Evolutionary conservation across 2,113 vertebrate genomes (phyloP).

Genomic region (Raja brachyura): DNA sequence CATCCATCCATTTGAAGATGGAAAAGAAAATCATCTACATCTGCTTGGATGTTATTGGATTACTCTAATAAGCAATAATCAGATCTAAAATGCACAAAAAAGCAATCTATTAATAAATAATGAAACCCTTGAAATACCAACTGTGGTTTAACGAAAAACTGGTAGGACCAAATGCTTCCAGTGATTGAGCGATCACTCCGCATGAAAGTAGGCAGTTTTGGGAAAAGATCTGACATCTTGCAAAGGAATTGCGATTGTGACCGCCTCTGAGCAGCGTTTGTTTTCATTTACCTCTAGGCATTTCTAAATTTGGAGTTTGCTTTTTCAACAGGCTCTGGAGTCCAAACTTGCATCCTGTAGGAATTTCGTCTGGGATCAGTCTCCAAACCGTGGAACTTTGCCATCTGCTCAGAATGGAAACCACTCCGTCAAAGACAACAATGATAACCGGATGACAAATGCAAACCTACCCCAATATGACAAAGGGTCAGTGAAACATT

Average conservation of each 20-base stretch:
- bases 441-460: conserved; percentile 57
- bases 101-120: too few species aligned
- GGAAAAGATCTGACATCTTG: not conserved
- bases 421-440: conserved; percentile 56
- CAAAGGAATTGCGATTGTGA: too few species aligned
- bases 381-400: conserved; percentile 55
- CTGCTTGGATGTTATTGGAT: too few species aligned
- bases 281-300: too few species aligned
- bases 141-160: too few species aligned
- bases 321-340: conserved; percentile 74
- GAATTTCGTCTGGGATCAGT: conserved; percentile 82
- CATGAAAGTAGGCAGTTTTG: not conserved
- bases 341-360: conserved; percentile 93
- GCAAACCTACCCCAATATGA: conserved; percentile 62
- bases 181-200: not conserved
- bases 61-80: too few species aligned
- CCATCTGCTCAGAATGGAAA: conserved; percentile 50
- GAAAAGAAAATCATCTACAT: too few species aligned
- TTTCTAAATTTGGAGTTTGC: too few species aligned
- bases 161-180: not conserved
- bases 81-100: too few species aligned
- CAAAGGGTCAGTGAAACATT: conserved; percentile 65
- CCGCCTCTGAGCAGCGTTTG: too few species aligned
- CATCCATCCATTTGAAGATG: too few species aligned
- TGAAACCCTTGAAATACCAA: too few species aligned